These are phyloP conservation scores for Oedothorax gibbosus DNA, from an alignment of 1,140 invertebrate species.

Conservation along the genomic window DNA sequence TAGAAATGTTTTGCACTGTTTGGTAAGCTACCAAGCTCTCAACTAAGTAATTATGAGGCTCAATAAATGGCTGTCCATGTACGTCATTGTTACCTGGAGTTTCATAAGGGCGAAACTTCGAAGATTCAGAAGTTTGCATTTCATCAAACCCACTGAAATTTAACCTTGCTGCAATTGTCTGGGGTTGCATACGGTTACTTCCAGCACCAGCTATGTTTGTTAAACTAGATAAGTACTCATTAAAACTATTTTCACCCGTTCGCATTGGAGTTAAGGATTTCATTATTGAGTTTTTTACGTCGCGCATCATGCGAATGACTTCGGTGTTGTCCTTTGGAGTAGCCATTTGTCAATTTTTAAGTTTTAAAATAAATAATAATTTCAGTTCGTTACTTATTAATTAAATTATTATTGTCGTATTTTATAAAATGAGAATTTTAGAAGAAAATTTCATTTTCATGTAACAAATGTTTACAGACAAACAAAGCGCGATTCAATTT, in stretches of 20 bases:
- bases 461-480: not conserved
- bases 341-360: conserved; percentile 10
- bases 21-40: too few species aligned
- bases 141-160: conserved; percentile 51
- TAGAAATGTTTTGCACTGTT: too few species aligned
- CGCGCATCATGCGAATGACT: conserved; percentile 47
- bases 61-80: too few species aligned
- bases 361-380: not conserved
- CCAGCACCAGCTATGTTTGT: not conserved
- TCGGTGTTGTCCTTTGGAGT: conserved; percentile 48
- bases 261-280: conserved; percentile 34
- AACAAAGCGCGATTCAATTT: not conserved
- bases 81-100: conserved; percentile 14
- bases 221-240: conserved; percentile 25
- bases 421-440: too few species aligned
- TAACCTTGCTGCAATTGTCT: conserved; percentile 28
- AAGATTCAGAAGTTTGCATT: not conserved
- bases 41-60: too few species aligned
- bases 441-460: too few species aligned
- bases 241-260: conserved; percentile 3
- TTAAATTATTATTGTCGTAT: too few species aligned
- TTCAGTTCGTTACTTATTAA: not conserved
- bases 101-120: not conserved
- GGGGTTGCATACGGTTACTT: not conserved
- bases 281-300: conserved; percentile 46